These are phyloP conservation scores for Troilus luridus DNA, from an alignment of 2,888 invertebrate genomes.

Conservation along the genomic window DNA sequence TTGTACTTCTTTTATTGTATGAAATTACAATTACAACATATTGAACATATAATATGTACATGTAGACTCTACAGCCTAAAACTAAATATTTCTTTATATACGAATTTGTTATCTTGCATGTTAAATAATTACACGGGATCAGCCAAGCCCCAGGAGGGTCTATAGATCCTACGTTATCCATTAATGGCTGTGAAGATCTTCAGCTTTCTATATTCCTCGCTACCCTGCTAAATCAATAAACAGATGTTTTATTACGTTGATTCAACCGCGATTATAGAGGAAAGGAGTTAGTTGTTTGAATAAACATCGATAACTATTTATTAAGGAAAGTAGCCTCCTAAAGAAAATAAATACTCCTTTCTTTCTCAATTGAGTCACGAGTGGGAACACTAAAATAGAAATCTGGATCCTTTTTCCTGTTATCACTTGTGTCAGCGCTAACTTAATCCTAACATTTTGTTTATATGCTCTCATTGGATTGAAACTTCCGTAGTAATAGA, in stretches of 20 bases:
- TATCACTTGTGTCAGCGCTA: neutral
- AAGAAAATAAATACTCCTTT: neutral
- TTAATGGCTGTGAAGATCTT: neutral
- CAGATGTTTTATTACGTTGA: neutral
- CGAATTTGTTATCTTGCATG: no score
- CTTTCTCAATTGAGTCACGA: slow-evolving; percentile 14
- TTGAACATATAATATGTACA: no score
- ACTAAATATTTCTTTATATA: no score
- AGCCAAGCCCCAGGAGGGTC: no score
- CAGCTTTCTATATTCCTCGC: neutral
- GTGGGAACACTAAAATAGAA: neutral
- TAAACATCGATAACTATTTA: neutral
- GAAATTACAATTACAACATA: no score
- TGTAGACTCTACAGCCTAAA: no score
- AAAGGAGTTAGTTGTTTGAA: neutral
- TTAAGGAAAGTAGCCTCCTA: neutral
- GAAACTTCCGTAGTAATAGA: no score
- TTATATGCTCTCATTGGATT: neutral
- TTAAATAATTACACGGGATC: no score
- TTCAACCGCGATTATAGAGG: neutral
- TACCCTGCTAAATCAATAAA: neutral
- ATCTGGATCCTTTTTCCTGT: neutral
- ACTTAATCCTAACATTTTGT: slow-evolving; percentile 3
- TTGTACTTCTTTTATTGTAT: no score
- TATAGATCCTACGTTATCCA: neutral